These are phyloP conservation scores for Aphelocoma californica DNA, from an alignment of 2,797 vertebrate genomes.

Conservation along the genomic window DNA sequence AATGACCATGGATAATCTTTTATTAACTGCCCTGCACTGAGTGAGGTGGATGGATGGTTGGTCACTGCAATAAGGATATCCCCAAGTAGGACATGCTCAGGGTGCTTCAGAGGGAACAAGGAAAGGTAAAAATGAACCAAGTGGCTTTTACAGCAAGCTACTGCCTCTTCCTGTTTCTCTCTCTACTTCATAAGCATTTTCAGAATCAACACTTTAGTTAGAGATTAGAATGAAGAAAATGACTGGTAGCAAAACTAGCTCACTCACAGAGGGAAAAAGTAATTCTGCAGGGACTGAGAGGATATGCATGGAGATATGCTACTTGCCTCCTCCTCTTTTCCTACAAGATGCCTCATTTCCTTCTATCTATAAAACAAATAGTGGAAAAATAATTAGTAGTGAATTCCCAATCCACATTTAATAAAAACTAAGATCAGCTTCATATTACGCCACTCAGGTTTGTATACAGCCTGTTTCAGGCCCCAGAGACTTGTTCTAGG, in stretches of 20 bases:
- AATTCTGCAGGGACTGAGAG: not conserved
- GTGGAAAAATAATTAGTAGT: not conserved
- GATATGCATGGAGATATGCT: not conserved
- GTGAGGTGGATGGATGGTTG: not conserved
- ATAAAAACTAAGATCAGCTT: not conserved
- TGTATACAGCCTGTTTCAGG: not conserved
- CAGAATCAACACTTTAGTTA: not conserved
- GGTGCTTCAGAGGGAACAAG: not conserved
- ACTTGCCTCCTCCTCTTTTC: not conserved
- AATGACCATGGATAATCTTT: not conserved
- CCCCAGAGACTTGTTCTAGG: not conserved
- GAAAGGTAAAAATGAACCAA: not conserved
- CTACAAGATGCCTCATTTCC: not conserved
- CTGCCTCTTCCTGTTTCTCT: not conserved
- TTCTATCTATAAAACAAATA: not conserved
- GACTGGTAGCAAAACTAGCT: not conserved
- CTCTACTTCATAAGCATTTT: not conserved
- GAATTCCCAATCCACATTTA: not conserved
- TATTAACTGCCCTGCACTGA: not conserved
- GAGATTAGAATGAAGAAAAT: not conserved
- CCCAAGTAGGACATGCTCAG: rapidly evolving
- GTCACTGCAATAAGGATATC: not conserved
- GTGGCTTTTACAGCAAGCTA: not conserved
- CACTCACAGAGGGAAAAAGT: not conserved
- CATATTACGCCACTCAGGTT: not conserved